Conservation (phyloP, 2,888 invertebrate species). For the Amphipyra berbera region DNA sequence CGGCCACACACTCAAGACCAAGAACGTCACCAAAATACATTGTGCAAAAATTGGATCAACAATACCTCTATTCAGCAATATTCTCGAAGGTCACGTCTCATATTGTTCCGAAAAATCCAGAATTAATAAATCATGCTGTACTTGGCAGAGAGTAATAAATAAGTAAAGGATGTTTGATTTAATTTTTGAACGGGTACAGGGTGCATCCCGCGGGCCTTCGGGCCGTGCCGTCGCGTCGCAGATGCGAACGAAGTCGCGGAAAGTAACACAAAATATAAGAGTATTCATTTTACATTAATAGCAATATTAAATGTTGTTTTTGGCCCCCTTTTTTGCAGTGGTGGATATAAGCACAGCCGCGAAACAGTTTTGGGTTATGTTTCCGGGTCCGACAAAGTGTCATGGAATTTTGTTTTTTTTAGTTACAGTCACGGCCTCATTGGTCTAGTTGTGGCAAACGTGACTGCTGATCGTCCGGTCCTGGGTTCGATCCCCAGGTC, state of each 20-base stretch:
- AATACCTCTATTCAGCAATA: not conserved
- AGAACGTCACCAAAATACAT: not conserved
- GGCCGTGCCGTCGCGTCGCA: constrained; percentile 4
- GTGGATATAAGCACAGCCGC: too few species aligned
- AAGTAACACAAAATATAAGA: constrained; percentile 16
- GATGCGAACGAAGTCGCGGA: constrained; percentile 10
- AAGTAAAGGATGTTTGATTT: constrained; percentile 42
- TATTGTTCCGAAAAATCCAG: constrained; percentile 6
- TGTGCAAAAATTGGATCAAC: not conserved
- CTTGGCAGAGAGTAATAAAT: constrained; percentile 33
- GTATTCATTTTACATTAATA: constrained; percentile 18
- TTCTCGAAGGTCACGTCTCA: not conserved
- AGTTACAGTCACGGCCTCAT: too few species aligned
- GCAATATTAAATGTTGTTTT: too few species aligned
- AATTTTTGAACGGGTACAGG: constrained; percentile 42
- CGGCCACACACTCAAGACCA: not conserved
- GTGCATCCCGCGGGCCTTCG: constrained; percentile 7
- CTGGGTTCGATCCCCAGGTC: too few species aligned
- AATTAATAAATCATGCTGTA: constrained; percentile 29
- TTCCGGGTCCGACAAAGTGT: too few species aligned
- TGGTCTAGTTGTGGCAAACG: too few species aligned
- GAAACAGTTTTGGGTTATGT: too few species aligned
- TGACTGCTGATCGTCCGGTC: too few species aligned
- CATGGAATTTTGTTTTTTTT: too few species aligned
- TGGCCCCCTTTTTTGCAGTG: too few species aligned